Base-by-base conservation (phyloP, 2,797 vertebrate species). In the Microcaecilia unicolor region DNA sequence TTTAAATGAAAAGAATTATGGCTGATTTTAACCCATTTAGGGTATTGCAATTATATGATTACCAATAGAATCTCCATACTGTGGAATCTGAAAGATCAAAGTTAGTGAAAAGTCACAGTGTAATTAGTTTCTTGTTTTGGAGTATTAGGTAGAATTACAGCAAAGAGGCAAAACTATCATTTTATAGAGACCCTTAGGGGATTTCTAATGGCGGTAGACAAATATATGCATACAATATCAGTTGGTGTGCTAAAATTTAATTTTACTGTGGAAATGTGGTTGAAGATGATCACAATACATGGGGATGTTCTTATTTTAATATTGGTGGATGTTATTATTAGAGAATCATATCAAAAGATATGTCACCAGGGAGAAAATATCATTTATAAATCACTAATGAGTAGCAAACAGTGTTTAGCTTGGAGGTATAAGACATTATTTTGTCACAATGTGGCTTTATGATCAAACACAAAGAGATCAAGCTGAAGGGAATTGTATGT, bases 281-380 rank as follows among this genome's bases (percentile, higher is more conserved):
- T 81, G 83, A 72, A 73, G 72, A 80, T 86, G 81, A 88, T 88
- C 83, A 82, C 85, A 89, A 86, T 90, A 86, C 75, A 80, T 77
- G 74, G 66, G 82, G 80, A 81, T 83, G 72, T 78, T 86, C 85
- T 89, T 90, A 88, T 92, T 95, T 92, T 90, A 92, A 91, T 90
- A 91, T 92, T 89, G 85, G 86, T 85, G 81, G 80, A 83, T 91
- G 88, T 92, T 93, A 88, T 93, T 96, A 92, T 92, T 92, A 90
- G 81, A 89, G 90, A 90, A 88, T 81, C 85, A 84, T 93, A 92
- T 93, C 88, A 91, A 89, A 94, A 88, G 88, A 90, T 88, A 87
- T 93, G 90, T 97, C 92, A 97, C 91, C 80, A 89, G 92, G 92
- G 92, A 93, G 85, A 91, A 96, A 94, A 93, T 93, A 96, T 92